Evolutionary conservation across 2,888 invertebrate genomes (phyloP), one percentile per base, ranked within the genome.

Genomic region (Oligia latruncula): DNA sequence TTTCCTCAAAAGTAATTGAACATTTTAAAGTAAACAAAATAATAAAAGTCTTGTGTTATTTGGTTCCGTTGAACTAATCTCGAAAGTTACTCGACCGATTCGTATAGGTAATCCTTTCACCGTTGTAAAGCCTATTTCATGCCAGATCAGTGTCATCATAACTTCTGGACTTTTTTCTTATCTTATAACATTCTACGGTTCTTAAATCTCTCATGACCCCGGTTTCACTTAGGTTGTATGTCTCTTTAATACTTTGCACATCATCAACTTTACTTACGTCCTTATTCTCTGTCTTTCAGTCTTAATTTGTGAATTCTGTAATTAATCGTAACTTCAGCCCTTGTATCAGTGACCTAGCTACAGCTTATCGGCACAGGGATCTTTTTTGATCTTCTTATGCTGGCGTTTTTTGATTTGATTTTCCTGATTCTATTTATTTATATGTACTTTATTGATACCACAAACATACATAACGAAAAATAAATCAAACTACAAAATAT

Each of bases 51-150:
- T 80, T 78, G 55, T 85, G 80, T 82, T 75, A 82, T 74, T 79
- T 77, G 46, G 70, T 84, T 85, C 80, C 72, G 80, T 85, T 80
- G 66, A 73, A 70, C 73, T 80, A 89, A 86, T 87, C 85, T 80
- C 62, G 62, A 70, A 83, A 84, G 81, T 82, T 74, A 89, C 81
- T 87, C 79, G 71, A 84, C 86, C 89, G 81, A 77, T 85, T 77
- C 80, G 71, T 80, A 76, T 86, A n/a, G n/a, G n/a, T n/a, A 90
- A 87, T 87, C 75, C 81, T 86, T 84, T 86, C 78, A 87, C 77
- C 81, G 81, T 76, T 78, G 75, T 78, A 40, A 74, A 87, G 68
- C 75, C 79, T 80, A 82, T 89, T 89, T 87, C 84, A 89, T 83
- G 90, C 82, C 77, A 70, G 76, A 82, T 85, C 81, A 87, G 68